Base-by-base conservation (phyloP, 2,797 vertebrate species). In the Sandelia bainsii region DNA sequence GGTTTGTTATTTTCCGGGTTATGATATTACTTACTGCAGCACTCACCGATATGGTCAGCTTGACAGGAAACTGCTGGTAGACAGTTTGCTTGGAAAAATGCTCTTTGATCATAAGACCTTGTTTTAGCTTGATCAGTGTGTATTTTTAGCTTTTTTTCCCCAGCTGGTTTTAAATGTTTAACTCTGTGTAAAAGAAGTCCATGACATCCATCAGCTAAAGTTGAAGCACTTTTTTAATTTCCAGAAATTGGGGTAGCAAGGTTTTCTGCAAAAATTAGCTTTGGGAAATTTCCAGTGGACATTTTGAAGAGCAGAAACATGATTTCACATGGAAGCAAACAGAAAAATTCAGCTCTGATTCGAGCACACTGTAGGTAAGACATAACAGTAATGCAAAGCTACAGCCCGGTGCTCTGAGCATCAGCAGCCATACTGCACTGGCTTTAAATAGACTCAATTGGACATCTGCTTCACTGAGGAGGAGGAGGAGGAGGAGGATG, bases 361-460 rank as follows among this genome's bases (percentile, higher is more conserved):
- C 1, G 19, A 52, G 63, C 39, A 0, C 32, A 0, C 37, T 34
- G 79, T 37, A 66, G 83, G 81, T 72, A 67, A 72, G 81, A 81
- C 67, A 3, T 65, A 75, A 78, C 69, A 6, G 48, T 83, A 81
- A 89, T 82, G 77, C 69, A 65, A 73, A 84, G 82, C 76, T 86
- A 81, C 88, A 89, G 86, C 67, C 29, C 23, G 19, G 58, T 53
- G 49, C 82, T 68, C 75, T 73, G 79, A 79, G 81, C 84, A 81
- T 82, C 80, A 54, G 76, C 81, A 82, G 80, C 81, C 75, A 52
- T 62, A 73, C 84, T 46, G 82, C 82, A 40, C 48, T 23, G 53
- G 79, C 86, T 92, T 92, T 88, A 92, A 90, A 92, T 91, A 92
- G 90, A 88, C 83, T 80, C 76, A 82, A 80, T 88, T 88, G 90